Evolutionary conservation across 2,888 invertebrate genomes (phyloP).

Genomic region (Ptychoptera contaminata): DNA sequence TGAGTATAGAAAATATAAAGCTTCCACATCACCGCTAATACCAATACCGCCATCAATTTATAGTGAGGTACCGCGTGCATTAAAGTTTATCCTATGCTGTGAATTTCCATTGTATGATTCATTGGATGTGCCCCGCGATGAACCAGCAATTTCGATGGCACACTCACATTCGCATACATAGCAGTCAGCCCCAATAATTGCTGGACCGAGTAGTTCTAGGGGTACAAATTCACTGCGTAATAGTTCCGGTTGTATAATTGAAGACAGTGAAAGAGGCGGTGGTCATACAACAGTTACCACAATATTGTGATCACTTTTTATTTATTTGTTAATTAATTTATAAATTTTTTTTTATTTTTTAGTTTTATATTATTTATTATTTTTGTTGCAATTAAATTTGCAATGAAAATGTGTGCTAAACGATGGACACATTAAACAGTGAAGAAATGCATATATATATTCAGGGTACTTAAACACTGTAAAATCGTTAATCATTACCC

Average conservation of each 20-base stretch:
- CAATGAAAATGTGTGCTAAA: no score
- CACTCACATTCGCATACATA: conserved; percentile 32
- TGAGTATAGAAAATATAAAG: conserved; percentile 75
- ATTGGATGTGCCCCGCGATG: conserved; percentile 36
- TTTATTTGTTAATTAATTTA: neutral
- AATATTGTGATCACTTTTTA: conserved; percentile 24
- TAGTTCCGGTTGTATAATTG: neutral
- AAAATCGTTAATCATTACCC: no score
- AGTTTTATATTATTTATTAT: neutral
- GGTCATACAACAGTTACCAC: conserved; percentile 26
- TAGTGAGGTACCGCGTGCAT: conserved; percentile 65
- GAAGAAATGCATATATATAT: no score
- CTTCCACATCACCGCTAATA: conserved; percentile 75
- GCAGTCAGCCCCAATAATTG: conserved; percentile 27
- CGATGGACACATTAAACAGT: no score
- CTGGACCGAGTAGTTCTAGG: conserved; percentile 5
- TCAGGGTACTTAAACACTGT: no score
- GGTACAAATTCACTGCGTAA: conserved; percentile 9
- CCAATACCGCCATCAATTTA: conserved; percentile 78
- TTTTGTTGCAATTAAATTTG: neutral
- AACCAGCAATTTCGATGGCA: conserved; percentile 17
- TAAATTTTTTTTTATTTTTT: neutral
- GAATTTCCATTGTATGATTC: conserved; percentile 78
- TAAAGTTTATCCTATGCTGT: conserved; percentile 74
- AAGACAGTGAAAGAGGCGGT: conserved; percentile 15